Evolutionary conservation across 2,113 vertebrate species (phyloP).

Genomic region (Pygoscelis antarcticus): DNA sequence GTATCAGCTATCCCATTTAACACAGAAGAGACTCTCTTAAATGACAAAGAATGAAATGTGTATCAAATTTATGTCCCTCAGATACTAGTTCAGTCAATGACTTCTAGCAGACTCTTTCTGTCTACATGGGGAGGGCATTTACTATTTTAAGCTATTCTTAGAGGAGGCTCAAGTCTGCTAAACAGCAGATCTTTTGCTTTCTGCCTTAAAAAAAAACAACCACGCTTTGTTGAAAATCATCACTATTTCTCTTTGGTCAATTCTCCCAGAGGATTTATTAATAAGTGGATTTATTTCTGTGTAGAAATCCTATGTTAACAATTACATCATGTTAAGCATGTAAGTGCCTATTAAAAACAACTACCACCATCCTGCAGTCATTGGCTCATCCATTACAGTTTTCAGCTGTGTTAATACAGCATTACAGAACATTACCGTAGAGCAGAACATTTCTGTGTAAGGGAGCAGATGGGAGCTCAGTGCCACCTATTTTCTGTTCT

Average conservation of each 20-base stretch:
- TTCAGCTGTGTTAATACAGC: not conserved
- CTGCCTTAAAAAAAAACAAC: not conserved
- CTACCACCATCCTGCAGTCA: not conserved
- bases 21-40: not conserved
- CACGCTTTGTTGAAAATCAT: not conserved
- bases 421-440: not conserved
- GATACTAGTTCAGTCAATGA: not conserved
- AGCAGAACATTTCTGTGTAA: not conserved
- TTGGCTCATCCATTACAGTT: not conserved
- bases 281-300: not conserved
- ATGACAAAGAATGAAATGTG: not conserved
- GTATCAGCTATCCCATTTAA: not conserved
- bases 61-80: not conserved
- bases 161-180: not conserved
- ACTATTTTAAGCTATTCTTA: not conserved
- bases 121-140: not conserved
- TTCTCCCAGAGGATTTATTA: not conserved
- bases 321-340: not conserved
- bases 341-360: not conserved
- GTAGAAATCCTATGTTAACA: not conserved
- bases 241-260: not conserved
- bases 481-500: not conserved
- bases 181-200: not conserved
- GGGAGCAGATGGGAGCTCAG: constrained; percentile 26
- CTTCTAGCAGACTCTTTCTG: not conserved